Percentiles rank a stretch among this genome's conserved stretches.
These are phyloP conservation scores for Chionodraco myersi DNA, from an alignment of 2,113 vertebrate species.

Conservation along the genomic window DNA sequence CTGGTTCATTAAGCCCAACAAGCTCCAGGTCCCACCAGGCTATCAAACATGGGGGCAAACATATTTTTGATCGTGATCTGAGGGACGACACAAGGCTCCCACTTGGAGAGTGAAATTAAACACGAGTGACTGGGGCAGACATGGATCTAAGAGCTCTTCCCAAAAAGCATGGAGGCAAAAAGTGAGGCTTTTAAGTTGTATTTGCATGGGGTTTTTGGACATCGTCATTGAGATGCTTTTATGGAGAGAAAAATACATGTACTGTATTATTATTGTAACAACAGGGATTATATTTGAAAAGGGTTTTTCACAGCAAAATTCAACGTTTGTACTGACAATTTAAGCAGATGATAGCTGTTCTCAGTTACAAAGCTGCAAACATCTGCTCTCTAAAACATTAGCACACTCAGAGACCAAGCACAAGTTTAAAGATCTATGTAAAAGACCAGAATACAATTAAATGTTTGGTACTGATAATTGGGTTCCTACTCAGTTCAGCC, in stretches of 20 bases:
- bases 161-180: not conserved
- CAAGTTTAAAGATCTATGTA: not conserved
- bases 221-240: not conserved
- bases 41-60: not conserved
- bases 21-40: slow-evolving; percentile 20
- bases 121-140: slow-evolving; percentile 8
- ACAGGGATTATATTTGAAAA: not conserved
- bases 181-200: not conserved
- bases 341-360: slow-evolving; percentile 3
- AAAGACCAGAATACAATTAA: not conserved
- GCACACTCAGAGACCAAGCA: not conserved
- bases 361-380: slow-evolving; percentile 2
- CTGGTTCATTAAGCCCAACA: slow-evolving; percentile 50
- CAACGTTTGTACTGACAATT: not conserved
- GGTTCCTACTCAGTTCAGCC: slow-evolving; percentile 50
- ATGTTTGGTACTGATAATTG: slow-evolving; percentile 17
- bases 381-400: slow-evolving; percentile 2
- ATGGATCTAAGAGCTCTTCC: not conserved
- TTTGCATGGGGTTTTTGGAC: not conserved
- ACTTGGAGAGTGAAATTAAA: slow-evolving; percentile 10
- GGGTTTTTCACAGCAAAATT: not conserved
- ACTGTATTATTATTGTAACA: not conserved
- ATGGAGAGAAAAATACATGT: too few species aligned
- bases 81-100: slow-evolving; percentile 6
- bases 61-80: slow-evolving; percentile 27